phyloP scores from a whole-genome alignment of 2,797 vertebrate species.

The Manis pentadactyla region DNA sequence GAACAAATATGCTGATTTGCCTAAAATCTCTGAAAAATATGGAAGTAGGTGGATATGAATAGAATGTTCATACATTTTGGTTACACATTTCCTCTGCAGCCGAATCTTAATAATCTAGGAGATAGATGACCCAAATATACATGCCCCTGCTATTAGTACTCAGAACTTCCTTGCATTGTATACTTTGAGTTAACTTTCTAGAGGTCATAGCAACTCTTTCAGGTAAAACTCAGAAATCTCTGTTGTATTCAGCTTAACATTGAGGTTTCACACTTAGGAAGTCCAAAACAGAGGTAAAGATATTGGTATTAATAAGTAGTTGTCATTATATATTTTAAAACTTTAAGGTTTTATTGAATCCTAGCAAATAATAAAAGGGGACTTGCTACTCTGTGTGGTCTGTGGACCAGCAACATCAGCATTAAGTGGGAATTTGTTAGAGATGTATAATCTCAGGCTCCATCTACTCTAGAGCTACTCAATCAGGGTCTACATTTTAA shows the following conservation, averaged over 20 bases:
- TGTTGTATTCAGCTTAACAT: background rate
- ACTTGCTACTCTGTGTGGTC: background rate
- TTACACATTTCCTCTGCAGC: background rate
- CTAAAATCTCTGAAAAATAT: slow-evolving; percentile 44
- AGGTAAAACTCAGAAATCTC: slow-evolving; percentile 46
- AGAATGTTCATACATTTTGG: slow-evolving; percentile 46
- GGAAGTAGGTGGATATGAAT: background rate
- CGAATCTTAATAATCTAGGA: slow-evolving; percentile 37
- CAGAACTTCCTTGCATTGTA: background rate
- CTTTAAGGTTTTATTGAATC: slow-evolving; percentile 16
- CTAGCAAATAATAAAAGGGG: slow-evolving; percentile 16
- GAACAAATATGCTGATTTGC: slow-evolving; percentile 45
- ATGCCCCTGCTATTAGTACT: background rate
- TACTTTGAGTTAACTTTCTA: slow-evolving; percentile 64
- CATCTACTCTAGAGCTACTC: background rate
- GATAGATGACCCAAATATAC: slow-evolving; percentile 4
- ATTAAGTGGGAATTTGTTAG: background rate
- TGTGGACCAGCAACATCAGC: background rate
- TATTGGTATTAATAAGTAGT: slow-evolving; percentile 40
- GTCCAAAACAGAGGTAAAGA: slow-evolving; percentile 2
- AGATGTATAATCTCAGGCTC: background rate
- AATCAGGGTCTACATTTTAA: background rate
- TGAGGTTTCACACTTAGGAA: slow-evolving; percentile 50
- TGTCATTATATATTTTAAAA: slow-evolving; percentile 34
- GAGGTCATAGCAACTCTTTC: slow-evolving; percentile 27